Evolutionary conservation across 1,140 invertebrate genomes (phyloP), one percentile per base, ranked within the genome.

Genomic region (Hesperophylax magnus): DNA sequence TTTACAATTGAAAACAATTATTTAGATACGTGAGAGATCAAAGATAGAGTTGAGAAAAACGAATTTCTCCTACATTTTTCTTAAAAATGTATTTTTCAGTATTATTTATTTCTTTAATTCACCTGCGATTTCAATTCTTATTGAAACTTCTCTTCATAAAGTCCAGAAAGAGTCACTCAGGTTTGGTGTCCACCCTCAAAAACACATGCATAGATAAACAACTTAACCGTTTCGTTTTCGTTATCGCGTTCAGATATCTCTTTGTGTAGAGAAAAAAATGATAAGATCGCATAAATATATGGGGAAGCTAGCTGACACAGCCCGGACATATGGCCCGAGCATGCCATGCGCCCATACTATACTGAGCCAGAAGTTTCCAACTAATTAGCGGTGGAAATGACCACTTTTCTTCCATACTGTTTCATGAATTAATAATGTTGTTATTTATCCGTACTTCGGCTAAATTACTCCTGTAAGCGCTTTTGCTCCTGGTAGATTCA

Each of bases 281-380:
- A 84, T 84, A 84, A 84, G 78, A 84, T 84, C 82, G 27, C 82
- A 81, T 84, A 84, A 84, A 84, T 84, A 84, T 74, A 81, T 77
- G 79, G 61, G 53, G 61, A 54, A 47, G 65, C 22, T 67, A 71
- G 82, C 79, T 76, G 79, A 83, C 82, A 81, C n/a, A 81, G 75
- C 54, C 82, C 77, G 81, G 82, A 80, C 82, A 84, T 84, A 84
- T 84, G 82, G 80, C 79, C 9, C 11, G 39, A 34, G 34, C 34
- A 67, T 80, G 78, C 53, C 76, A 79, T 82, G 81, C 60, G 34
- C 24, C 15, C 24, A 65, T 65, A 9, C n/a, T 0, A n/a, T 15
- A 47, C 22, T 52, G 53, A 31, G 60, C 24, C 53, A 71, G 77
- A 58, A 65, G 67, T 60, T 54, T 14, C 20, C 77, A 79, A 79